phyloP scores from a whole-genome alignment of 2,797 vertebrate genomes.

The Crax fasciolata region DNA sequence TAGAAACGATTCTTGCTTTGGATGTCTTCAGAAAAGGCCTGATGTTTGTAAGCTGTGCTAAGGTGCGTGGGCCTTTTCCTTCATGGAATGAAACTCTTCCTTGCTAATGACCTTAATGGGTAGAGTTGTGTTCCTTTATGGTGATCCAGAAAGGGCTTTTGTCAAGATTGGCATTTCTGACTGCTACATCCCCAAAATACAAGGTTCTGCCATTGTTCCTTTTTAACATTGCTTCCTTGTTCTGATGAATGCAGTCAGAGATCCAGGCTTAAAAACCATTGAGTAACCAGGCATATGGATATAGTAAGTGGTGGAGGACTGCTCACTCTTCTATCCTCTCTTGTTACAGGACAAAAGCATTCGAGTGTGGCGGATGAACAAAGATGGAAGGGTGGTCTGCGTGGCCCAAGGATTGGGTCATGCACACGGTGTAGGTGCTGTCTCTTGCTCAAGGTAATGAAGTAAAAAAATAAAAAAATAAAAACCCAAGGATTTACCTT shows the following conservation, averaged over 20 bases:
- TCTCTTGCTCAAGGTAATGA: slow-evolving; percentile 94
- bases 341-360: slow-evolving; percentile 89
- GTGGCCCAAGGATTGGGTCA: slow-evolving; percentile 91
- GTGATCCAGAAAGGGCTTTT: not conserved
- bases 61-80: slow-evolving; percentile 83
- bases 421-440: slow-evolving; percentile 88
- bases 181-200: not conserved
- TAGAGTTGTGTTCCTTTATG: not conserved
- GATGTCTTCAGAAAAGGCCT: slow-evolving; percentile 92
- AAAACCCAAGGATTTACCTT: not conserved
- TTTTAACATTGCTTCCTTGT: not conserved
- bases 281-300: rapidly evolving
- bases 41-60: slow-evolving; percentile 93
- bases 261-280: not conserved
- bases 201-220: not conserved
- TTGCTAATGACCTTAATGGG: not conserved
- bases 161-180: not conserved
- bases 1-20: slow-evolving; percentile 93
- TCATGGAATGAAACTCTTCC: not conserved
- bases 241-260: rapidly evolving
- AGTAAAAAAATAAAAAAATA: rapidly evolving
- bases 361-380: slow-evolving; percentile 91
- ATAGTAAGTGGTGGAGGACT: rapidly evolving
- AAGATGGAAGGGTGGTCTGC: slow-evolving; percentile 85
- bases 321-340: not conserved